phyloP scores from a whole-genome alignment of 1,140 invertebrate genomes.

The Aphaenogaster ashmeadi region DNA sequence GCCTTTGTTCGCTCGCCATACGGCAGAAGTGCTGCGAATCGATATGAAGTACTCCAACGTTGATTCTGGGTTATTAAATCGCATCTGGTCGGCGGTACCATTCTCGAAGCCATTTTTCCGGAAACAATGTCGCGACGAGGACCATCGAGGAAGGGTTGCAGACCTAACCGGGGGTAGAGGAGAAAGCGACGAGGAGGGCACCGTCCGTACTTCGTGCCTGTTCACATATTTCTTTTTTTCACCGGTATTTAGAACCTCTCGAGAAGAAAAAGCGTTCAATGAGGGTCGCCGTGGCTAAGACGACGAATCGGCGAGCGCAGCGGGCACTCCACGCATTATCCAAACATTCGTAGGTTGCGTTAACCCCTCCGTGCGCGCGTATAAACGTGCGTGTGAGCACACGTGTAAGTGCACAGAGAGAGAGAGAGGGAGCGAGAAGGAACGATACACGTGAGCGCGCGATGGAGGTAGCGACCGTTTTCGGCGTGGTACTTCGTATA shows the following conservation, averaged over 20 bases:
- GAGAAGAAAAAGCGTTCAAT: conserved; percentile 78
- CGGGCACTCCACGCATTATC: conserved; percentile 80
- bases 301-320: conserved; percentile 68
- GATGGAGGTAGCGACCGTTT: conserved; percentile 56
- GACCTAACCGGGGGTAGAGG: not conserved
- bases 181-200: conserved; percentile 20
- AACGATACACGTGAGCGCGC: conserved; percentile 51
- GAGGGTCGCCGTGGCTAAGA: conserved; percentile 71
- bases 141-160: conserved; percentile 79
- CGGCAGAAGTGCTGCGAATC: conserved; percentile 16
- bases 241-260: conserved; percentile 80
- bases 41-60: conserved; percentile 29
- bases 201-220: conserved; percentile 42
- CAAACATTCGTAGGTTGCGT: conserved; percentile 75
- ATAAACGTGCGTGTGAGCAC: conserved; percentile 53
- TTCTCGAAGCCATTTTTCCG: conserved; percentile 82
- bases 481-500: conserved; percentile 74
- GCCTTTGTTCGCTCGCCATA: conserved; percentile 25
- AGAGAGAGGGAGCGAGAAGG: conserved; percentile 40
- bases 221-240: conserved; percentile 65
- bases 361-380: conserved; percentile 41
- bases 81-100: conserved; percentile 71
- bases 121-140: conserved; percentile 86
- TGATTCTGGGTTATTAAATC: conserved; percentile 74
- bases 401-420: conserved; percentile 16